Percentiles rank a stretch among this genome's conserved stretches.
Evolutionary conservation across 2,888 invertebrate genomes (phyloP).

Genomic region (Xestoiulus laeticollis): DNA sequence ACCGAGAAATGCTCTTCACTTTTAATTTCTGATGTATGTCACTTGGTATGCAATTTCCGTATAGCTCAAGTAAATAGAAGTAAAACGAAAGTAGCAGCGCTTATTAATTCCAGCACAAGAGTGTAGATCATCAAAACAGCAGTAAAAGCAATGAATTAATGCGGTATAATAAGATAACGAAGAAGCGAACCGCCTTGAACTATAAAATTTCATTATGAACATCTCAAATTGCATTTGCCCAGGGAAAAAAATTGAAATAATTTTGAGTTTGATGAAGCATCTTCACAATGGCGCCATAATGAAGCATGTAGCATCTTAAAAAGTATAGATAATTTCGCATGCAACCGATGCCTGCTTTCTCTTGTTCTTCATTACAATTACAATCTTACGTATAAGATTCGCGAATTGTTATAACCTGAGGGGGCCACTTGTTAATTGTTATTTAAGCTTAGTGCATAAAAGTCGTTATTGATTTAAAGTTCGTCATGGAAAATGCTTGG

Average conservation of each 20-base stretch:
- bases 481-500: background rate
- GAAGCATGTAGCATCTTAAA: background rate
- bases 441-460: conserved; percentile 19
- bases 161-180: conserved; percentile 31
- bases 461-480: conserved; percentile 30
- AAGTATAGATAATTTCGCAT: background rate
- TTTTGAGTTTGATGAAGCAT: conserved; percentile 33
- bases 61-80: background rate
- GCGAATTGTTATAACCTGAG: conserved; percentile 40
- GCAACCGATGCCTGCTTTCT: background rate
- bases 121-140: background rate
- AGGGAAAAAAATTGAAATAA: background rate
- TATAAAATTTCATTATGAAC: conserved; percentile 39
- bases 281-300: background rate
- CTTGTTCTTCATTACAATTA: conserved; percentile 18
- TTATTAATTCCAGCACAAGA: background rate
- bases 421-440: conserved; percentile 43
- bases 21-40: background rate
- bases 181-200: conserved; percentile 20
- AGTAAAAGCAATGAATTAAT: conserved; percentile 36
- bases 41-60: background rate
- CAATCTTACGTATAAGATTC: conserved; percentile 18
- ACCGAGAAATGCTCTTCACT: background rate
- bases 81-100: background rate
- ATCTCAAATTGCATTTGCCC: conserved; percentile 2